Evolutionary conservation across 1,140 invertebrate species (phyloP).

Genomic region (Musca vetustissima): DNA sequence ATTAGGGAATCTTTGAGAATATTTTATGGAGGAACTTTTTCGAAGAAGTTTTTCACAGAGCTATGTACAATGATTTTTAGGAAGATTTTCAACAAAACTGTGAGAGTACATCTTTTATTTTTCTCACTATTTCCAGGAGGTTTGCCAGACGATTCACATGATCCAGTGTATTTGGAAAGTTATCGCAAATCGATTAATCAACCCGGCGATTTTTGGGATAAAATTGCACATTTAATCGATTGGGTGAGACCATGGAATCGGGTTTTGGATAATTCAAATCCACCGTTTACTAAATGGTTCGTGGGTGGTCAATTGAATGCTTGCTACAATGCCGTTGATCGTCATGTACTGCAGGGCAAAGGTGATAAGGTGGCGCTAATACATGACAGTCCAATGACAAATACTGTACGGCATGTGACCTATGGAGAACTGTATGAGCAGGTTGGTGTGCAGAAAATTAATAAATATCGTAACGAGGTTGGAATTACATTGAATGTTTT

Average conservation of each 20-base stretch:
- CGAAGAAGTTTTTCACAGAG: too few relatives aligned
- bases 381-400: constrained; percentile 86
- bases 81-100: too few relatives aligned
- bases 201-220: constrained; percentile 85
- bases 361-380: constrained; percentile 82
- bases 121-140: not conserved
- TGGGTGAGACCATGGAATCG: constrained; percentile 83
- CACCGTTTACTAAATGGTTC: constrained; percentile 90
- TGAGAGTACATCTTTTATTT: too few relatives aligned
- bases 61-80: too few relatives aligned
- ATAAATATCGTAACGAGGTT: not conserved
- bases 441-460: constrained; percentile 56
- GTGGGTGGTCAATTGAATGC: constrained; percentile 88
- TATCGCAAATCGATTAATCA: constrained; percentile 71
- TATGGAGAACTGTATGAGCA: constrained; percentile 79
- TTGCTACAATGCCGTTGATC: constrained; percentile 89
- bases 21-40: too few relatives aligned
- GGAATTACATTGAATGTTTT: not conserved
- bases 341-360: constrained; percentile 78
- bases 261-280: constrained; percentile 80
- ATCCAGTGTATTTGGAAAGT: constrained; percentile 64
- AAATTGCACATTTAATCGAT: constrained; percentile 69
- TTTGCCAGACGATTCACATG: constrained; percentile 39
- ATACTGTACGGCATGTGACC: constrained; percentile 72
- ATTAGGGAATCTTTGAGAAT: too few relatives aligned